Base-by-base conservation (phyloP, 2,888 invertebrate genomes). In the Biston stratarius region DNA sequence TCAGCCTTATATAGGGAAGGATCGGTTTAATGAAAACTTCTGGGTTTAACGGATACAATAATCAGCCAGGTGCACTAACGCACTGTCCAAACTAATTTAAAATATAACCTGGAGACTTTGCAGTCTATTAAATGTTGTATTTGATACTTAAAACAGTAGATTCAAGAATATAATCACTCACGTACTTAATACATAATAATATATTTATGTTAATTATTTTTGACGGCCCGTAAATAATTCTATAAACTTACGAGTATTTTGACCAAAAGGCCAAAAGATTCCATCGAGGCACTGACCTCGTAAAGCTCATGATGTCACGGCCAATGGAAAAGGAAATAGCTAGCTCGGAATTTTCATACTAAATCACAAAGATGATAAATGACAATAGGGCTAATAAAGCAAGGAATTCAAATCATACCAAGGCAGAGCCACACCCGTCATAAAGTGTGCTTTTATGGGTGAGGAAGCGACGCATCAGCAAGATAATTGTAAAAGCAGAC, bases 401-500 rank as follows among this genome's bases (percentile, higher is more conserved):
- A 62, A 65, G 67, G 61, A 67, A 67, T 60, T 60, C 69, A 60
- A 67, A 69, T 64, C 64, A 51, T 53, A 64, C 70, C 72, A 72
- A 67, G 72, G 64, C 69, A 70, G 67, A 70, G 76, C 74, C 81
- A 77, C 77, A 64, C 77, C 77, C 74, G 74, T 76, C 64, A 71
- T 74, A 77, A 77, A 74, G 77, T 76, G 76, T 71, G 73, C 76
- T 73, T 78, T 78, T 76, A 74, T 75, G 77, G 74, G 81, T 84
- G 84, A 82, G 84, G 84, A 83, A 88, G 83, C 83, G 86, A 82
- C 81, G 82, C 84, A 87, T 86, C 85, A 80, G 79, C 82, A 82
- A 86, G 85, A 91, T 90, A 90, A 88, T 88, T 90, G 89, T 89
- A 90, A 85, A 86, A 82, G 81, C 82, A 83, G 83, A 84, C 84